phyloP scores from a whole-genome alignment of 2,888 invertebrate genomes.

The Drosophila mimica region DNA sequence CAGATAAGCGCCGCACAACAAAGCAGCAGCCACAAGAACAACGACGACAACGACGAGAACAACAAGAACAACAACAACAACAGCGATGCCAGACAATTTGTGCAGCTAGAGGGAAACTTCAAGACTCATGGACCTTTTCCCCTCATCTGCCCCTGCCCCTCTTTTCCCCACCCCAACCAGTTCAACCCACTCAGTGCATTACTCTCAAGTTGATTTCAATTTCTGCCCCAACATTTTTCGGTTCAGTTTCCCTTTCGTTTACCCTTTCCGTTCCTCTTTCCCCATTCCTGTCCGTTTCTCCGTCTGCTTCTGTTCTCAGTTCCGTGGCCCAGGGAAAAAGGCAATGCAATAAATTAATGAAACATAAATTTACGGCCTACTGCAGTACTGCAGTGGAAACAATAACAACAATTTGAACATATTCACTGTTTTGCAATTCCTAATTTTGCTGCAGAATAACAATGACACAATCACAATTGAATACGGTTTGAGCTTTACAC shows the following conservation, averaged over 20 bases:
- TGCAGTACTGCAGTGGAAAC: slow-evolving; percentile 64
- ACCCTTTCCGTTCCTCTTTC: neutral
- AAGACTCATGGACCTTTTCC: slow-evolving; percentile 17
- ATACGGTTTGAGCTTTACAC: neutral
- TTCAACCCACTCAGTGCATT: neutral
- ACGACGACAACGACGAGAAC: neutral
- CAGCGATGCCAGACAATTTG: slow-evolving; percentile 64
- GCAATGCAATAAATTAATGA: slow-evolving; percentile 75
- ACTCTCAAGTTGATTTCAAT: slow-evolving; percentile 16
- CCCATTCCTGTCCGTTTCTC: neutral
- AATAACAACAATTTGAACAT: slow-evolving; percentile 24
- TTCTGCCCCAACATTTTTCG: slow-evolving; percentile 31
- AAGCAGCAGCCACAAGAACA: slow-evolving; percentile 59
- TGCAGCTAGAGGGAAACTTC: slow-evolving; percentile 42
- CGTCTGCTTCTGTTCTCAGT: slow-evolving; percentile 17
- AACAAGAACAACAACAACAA: slow-evolving; percentile 14
- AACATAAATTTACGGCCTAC: slow-evolving; percentile 77
- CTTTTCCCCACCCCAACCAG: neutral
- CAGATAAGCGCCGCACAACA: slow-evolving; percentile 66
- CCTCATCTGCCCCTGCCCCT: neutral
- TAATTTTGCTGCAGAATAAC: slow-evolving; percentile 29
- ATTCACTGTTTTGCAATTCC: slow-evolving; percentile 21
- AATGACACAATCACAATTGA: slow-evolving; percentile 27
- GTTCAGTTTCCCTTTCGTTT: slow-evolving; percentile 14
- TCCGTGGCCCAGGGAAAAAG: slow-evolving; percentile 26